A percentile compares a stretch with the other conserved stretches of the same genome.
Conservation (phyloP, 2,113 vertebrate species). For the Notiomystis cincta region DNA sequence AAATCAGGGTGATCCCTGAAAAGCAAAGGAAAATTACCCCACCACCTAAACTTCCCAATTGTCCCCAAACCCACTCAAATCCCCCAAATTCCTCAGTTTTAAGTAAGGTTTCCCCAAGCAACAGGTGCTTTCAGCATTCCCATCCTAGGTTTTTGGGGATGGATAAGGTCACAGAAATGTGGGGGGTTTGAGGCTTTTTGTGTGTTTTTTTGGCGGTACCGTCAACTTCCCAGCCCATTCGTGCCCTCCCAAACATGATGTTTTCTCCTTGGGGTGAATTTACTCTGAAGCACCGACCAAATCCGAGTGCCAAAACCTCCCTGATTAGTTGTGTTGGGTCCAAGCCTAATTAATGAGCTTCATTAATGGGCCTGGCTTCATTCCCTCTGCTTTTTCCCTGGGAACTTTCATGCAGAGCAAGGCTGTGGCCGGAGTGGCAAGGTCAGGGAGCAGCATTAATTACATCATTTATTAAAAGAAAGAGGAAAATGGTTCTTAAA, state of each 20-base stretch:
- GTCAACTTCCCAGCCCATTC: neutral
- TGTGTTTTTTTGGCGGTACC: neutral
- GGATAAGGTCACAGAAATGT: neutral
- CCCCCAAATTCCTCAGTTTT: rapidly evolving
- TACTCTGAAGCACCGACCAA: neutral
- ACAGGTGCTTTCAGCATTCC: neutral
- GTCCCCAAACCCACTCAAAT: neutral
- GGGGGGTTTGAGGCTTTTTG: neutral
- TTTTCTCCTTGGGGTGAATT: neutral
- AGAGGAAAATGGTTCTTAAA: neutral
- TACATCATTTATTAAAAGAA: neutral
- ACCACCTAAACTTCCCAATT: too few relatives aligned
- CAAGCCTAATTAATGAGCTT: conserved; percentile 59
- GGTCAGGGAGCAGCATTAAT: neutral
- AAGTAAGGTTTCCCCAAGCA: neutral
- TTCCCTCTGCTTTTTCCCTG: conserved; percentile 13
- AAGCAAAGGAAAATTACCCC: neutral
- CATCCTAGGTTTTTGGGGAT: rapidly evolving
- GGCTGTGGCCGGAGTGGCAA: rapidly evolving
- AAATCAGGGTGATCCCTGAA: rapidly evolving
- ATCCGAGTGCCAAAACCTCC: neutral
- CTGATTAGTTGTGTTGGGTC: conserved; percentile 16
- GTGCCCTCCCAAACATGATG: rapidly evolving
- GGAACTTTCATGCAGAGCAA: neutral
- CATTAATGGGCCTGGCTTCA: neutral